Base-by-base conservation (phyloP, 2,797 vertebrate genomes). In the Potorous gilbertii region DNA sequence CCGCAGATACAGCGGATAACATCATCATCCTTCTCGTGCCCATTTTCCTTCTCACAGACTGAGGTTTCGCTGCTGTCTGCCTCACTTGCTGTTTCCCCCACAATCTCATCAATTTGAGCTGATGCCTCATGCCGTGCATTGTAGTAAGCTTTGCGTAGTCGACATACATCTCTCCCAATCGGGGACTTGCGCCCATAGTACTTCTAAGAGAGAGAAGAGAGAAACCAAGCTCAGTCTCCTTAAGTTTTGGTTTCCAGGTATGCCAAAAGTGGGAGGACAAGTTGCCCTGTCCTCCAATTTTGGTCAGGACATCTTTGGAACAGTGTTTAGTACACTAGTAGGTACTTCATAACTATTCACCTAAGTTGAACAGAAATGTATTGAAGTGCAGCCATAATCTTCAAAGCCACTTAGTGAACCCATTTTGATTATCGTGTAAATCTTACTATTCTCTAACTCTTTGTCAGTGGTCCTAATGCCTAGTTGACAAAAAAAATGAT, bases 1-100 rank as follows among this genome's bases (percentile, higher is more conserved):
- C 99, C 99, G 91, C 99, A 99, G 98, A 99, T 99, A 98, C 99
- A 99, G 62, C 99, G 99, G 98, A 99, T 99, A 66, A 99, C 98
- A 3, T 99, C 99, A 31, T 99, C 99, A 0, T 99, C 99, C 98
- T 99, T 99, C 98, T 99, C 99, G 18, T 99, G 99, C 2, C 99
- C 99, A 3, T 98, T 98, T 0, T 99, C 99, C 95, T 99, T 99
- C 4, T 99, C 99, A 1, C 99, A 99, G 96, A 99, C 98, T 0
- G 99, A 99, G 1, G 98, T 98, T 97, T 99, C 99, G 0, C 99
- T 99, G 99, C 99, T 99, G 99, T 99, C 99, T 0, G 99, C 99
- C 96, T 99, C 99, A 11, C 99, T 99, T 3, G 99, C 99, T 0
- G 99, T 99, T 98, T 99, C 99, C 0, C 99, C 99, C 96, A 99